phyloP scores from a whole-genome alignment of 2,888 invertebrate genomes.

The Lepeophtheirus nordmannii region DNA sequence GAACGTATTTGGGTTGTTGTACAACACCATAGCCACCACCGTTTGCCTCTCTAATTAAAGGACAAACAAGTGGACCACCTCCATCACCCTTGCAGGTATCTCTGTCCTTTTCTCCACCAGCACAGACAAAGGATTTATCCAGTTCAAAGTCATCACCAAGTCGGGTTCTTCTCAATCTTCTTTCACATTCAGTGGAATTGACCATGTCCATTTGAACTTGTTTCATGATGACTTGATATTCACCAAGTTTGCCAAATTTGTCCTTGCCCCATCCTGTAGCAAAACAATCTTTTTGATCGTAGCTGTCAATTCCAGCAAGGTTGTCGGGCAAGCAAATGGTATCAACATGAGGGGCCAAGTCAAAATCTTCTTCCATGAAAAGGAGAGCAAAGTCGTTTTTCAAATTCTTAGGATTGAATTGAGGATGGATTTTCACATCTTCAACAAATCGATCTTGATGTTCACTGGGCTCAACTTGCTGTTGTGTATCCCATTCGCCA shows the following conservation, averaged over 20 bases:
- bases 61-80: conserved; percentile 39
- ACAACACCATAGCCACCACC: conserved; percentile 25
- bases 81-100: conserved; percentile 50
- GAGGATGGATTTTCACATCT: conserved; percentile 29
- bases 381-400: conserved; percentile 58
- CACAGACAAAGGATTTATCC: conserved; percentile 55
- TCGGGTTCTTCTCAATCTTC: conserved; percentile 46
- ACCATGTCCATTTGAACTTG: conserved; percentile 57
- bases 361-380: conserved; percentile 46
- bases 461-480: conserved; percentile 48
- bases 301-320: conserved; percentile 32
- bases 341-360: conserved; percentile 51
- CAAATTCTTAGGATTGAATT: conserved; percentile 27
- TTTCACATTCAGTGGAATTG: conserved; percentile 41
- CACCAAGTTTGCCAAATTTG: conserved; percentile 46
- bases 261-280: conserved; percentile 63
- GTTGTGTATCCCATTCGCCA: conserved; percentile 70
- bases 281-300: conserved; percentile 44
- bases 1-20: conserved; percentile 37
- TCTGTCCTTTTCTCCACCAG: conserved; percentile 53
- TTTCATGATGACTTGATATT: conserved; percentile 55
- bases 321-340: conserved; percentile 49
- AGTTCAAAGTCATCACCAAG: conserved; percentile 51
- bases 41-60: conserved; percentile 31
- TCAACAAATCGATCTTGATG: conserved; percentile 53